Conservation (phyloP, 2,888 invertebrate species). For the Cephonodes hylas region DNA sequence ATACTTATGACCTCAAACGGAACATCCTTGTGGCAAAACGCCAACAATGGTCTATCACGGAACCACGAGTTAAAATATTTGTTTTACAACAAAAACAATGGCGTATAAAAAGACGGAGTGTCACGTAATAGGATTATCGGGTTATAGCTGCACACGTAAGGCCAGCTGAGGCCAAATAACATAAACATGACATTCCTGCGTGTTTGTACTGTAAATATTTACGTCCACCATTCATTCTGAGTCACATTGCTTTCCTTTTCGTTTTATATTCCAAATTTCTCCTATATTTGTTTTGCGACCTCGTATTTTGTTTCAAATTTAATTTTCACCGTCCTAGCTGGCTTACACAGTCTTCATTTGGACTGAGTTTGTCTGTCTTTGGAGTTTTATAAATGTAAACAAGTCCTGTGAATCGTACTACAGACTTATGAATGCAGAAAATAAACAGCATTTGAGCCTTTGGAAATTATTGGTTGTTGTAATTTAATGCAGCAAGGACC, state of each 20-base stretch:
- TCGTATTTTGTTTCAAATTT: neutral
- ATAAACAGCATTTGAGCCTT: no score
- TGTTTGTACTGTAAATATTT: slow-evolving; percentile 51
- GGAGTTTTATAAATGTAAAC: no score
- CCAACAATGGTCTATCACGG: slow-evolving; percentile 35
- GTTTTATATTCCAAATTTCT: slow-evolving; percentile 26
- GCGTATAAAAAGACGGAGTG: slow-evolving; percentile 28
- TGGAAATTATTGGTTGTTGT: no score
- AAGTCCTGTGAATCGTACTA: no score
- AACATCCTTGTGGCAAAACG: slow-evolving; percentile 38
- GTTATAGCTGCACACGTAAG: slow-evolving; percentile 52
- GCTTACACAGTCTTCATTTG: no score
- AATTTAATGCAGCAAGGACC: no score
- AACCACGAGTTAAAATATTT: slow-evolving; percentile 47
- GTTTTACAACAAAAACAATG: slow-evolving; percentile 52
- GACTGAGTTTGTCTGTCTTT: no score
- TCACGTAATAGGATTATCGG: slow-evolving; percentile 61
- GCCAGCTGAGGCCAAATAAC: slow-evolving; percentile 53
- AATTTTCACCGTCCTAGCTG: neutral
- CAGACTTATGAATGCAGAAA: no score
- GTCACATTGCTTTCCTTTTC: slow-evolving; percentile 48
- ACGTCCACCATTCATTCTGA: slow-evolving; percentile 31
- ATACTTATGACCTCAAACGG: slow-evolving; percentile 9
- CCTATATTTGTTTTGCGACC: neutral
- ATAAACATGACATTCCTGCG: slow-evolving; percentile 50